Percentiles rank a stretch among this genome's conserved stretches.
These are phyloP conservation scores for Anhinga anhinga DNA, from an alignment of 2,113 vertebrate species.

Conservation along the genomic window DNA sequence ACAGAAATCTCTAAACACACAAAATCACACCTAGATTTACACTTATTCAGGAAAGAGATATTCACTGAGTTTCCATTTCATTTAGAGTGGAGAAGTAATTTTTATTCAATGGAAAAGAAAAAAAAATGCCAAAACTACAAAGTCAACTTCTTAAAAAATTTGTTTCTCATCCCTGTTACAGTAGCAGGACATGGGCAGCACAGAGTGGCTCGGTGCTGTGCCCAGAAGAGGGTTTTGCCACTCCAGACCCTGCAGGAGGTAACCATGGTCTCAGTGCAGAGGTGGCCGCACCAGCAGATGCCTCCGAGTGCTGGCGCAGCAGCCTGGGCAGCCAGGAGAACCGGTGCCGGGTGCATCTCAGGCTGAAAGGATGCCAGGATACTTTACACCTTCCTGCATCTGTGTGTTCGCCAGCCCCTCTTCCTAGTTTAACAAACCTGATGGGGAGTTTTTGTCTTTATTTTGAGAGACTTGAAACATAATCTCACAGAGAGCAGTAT, in stretches of 20 bases:
- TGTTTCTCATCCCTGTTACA: neutral
- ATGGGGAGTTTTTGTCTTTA: neutral
- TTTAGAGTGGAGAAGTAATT: neutral
- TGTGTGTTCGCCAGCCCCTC: neutral
- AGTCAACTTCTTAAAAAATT: neutral
- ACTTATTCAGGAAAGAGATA: neutral
- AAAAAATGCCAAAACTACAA: neutral
- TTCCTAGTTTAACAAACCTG: neutral
- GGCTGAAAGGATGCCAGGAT: neutral
- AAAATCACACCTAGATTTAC: neutral
- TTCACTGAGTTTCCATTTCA: neutral
- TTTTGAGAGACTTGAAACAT: neutral
- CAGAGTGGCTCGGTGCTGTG: accelerated
- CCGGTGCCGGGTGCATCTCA: accelerated
- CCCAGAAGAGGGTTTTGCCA: neutral
- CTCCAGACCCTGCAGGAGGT: neutral
- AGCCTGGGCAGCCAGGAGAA: neutral
- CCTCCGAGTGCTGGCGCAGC: accelerated
- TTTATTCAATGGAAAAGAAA: neutral
- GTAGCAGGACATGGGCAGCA: no score
- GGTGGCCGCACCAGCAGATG: accelerated
- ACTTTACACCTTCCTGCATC: neutral
- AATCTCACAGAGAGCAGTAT: neutral
- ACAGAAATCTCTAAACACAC: neutral
- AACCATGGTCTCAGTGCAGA: accelerated